phyloP scores from a whole-genome alignment of 2,797 vertebrate genomes.

The Cryptoblepharus egeriae region DNA sequence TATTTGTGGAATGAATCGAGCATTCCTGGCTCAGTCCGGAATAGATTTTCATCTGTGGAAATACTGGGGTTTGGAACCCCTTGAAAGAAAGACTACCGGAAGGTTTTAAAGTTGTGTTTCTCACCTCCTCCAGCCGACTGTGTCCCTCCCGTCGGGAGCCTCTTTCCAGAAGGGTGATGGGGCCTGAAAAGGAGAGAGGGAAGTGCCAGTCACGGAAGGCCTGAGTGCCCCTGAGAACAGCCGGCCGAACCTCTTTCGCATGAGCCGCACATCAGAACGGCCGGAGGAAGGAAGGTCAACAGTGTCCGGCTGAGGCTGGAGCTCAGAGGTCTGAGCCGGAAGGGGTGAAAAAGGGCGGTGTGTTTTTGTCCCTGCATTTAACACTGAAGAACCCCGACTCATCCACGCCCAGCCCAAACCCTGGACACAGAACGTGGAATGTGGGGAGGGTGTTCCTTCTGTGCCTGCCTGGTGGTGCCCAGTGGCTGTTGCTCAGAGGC shows the following conservation, averaged over 20 bases:
- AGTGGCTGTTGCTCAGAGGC: too few species aligned
- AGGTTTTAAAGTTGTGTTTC: background rate
- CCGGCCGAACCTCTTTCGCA: background rate
- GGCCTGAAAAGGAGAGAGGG: constrained; percentile 3
- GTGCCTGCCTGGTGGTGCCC: too few species aligned
- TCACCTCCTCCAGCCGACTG: constrained; percentile 28
- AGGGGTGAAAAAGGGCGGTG: too few species aligned
- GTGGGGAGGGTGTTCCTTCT: too few species aligned
- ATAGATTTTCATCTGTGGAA: background rate
- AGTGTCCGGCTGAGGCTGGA: too few species aligned
- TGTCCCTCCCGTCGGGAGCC: background rate
- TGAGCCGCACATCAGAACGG: background rate
- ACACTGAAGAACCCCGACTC: too few species aligned
- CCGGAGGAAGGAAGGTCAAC: too few species aligned
- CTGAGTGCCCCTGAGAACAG: background rate
- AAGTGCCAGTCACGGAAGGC: background rate
- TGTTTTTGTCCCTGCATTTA: too few species aligned
- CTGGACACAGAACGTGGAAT: too few species aligned
- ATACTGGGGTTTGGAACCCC: background rate
- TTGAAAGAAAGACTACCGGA: background rate
- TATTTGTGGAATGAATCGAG: background rate
- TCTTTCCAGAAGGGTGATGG: background rate
- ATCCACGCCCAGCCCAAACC: too few species aligned
- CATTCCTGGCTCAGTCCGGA: background rate
- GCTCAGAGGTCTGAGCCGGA: too few species aligned